Evolutionary conservation across 2,888 invertebrate genomes (phyloP), one percentile per base, ranked within the genome.

Genomic region (Rosalia funebris): DNA sequence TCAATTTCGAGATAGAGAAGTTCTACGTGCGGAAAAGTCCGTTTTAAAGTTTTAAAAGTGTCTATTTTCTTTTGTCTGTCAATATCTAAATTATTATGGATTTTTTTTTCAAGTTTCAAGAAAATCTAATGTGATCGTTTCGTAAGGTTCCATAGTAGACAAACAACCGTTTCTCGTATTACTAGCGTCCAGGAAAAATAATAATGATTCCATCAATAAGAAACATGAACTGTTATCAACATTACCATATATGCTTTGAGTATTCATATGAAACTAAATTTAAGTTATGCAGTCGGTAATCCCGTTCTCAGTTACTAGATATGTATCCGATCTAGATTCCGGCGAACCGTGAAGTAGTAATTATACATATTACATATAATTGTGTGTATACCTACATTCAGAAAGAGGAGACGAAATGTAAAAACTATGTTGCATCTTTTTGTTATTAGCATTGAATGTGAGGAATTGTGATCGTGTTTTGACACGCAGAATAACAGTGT

Each of bases 351-450:
- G 69, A 71, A 72, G 66, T 61, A 60, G 71, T 78, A 77, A 78
- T 78, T 77, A 77, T 75, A 71, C 71, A 70, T 75, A 76, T 75
- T 76, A 75, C 75, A 73, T 76, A 72, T 76, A 77, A 78, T 78
- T 77, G 78, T 77, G 77, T 74, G 72, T 73, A 71, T 73, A 72
- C 70, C 73, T 63, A 55, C 57, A 54, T 20, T 48, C 17, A 57
- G 34, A 66, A 54, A 59, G 63, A 54, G 60, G 62, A 52, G 63
- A 25, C 25, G 25, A 25, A 34, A 63, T 62, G 61, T 62, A 62
- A 63, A 63, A 61, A 62, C 60, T 39, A 57, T 57, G 59, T 54
- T 63, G 50, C 50, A 50, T 53, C 53, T 65, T 68, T 58, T 57
- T 52, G 58, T 60, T 71, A 75, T 75, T 75, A 74, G 75, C 75